Conservation (phyloP, 2,888 invertebrate species). For the Nineta flava region DNA sequence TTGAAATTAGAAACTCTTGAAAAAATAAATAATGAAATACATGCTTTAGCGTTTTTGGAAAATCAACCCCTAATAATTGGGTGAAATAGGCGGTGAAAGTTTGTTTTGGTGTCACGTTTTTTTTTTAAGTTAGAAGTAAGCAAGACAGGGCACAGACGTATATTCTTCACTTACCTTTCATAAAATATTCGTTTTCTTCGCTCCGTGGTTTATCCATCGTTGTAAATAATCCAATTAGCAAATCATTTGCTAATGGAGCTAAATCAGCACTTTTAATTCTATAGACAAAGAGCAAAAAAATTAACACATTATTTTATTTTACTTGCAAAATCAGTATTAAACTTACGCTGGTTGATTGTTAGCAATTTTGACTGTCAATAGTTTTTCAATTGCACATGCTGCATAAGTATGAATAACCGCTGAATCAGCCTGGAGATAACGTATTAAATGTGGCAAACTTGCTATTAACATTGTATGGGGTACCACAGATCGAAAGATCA, state of each 20-base stretch:
- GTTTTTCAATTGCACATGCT: conserved; percentile 79
- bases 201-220: conserved; percentile 57
- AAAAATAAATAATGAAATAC: no score
- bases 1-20: no score
- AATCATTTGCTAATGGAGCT: conserved; percentile 45
- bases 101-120: no score
- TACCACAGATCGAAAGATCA: conserved; percentile 86
- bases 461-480: conserved; percentile 60
- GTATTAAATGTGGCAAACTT: conserved; percentile 62
- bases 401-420: conserved; percentile 92
- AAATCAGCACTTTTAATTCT: conserved; percentile 46
- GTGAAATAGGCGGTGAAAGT: no score
- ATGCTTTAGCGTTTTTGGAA: no score
- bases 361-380: conserved; percentile 56
- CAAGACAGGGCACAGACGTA: no score
- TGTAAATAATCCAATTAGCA: conserved; percentile 62
- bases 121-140: no score
- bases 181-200: conserved; percentile 91
- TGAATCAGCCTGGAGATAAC: conserved; percentile 57
- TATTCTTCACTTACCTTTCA: conserved; percentile 53
- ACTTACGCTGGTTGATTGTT: conserved; percentile 37
- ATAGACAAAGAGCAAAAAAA: conserved; percentile 1
- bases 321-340: conserved; percentile 1
- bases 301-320: conserved; percentile 5
- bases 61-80: no score